A percentile compares a stretch with the other conserved stretches of the same genome.
These are phyloP conservation scores for Montipora capitata DNA, from an alignment of 92 coral and sea anemone species.

Conservation along the genomic window DNA sequence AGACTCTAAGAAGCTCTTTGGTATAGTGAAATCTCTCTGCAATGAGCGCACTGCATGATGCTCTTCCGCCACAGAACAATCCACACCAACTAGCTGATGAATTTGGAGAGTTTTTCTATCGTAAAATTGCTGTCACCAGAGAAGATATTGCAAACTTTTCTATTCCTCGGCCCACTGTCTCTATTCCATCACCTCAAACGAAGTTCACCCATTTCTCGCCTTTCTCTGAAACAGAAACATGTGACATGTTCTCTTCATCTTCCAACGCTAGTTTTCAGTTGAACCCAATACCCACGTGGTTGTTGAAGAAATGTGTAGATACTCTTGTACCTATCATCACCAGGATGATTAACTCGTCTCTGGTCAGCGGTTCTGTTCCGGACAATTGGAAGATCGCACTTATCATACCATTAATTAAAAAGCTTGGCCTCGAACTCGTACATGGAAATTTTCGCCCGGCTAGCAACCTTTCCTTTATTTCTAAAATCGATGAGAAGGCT, in stretches of 20 bases:
- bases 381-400: slow-evolving; percentile 56
- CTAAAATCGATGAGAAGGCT: too few relatives aligned
- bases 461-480: too few relatives aligned
- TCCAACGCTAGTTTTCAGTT: slow-evolving; percentile 58
- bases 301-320: slow-evolving; percentile 29
- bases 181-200: background rate
- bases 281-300: slow-evolving; percentile 68
- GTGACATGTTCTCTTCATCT: background rate
- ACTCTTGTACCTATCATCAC: slow-evolving; percentile 50
- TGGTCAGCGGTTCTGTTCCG: slow-evolving; percentile 39
- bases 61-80: too few relatives aligned
- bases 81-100: background rate
- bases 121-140: too few relatives aligned
- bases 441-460: too few relatives aligned
- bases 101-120: background rate
- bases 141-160: too few relatives aligned
- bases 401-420: slow-evolving; percentile 1
- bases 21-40: too few relatives aligned
- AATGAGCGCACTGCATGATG: too few relatives aligned
- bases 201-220: background rate
- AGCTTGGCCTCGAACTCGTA: background rate
- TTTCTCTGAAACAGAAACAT: background rate
- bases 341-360: slow-evolving; percentile 56
- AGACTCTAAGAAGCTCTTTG: too few relatives aligned
- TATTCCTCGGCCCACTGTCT: too few relatives aligned